These are phyloP conservation scores for Mimas tiliae DNA, from an alignment of 2,888 invertebrate genomes.

Conservation along the genomic window DNA sequence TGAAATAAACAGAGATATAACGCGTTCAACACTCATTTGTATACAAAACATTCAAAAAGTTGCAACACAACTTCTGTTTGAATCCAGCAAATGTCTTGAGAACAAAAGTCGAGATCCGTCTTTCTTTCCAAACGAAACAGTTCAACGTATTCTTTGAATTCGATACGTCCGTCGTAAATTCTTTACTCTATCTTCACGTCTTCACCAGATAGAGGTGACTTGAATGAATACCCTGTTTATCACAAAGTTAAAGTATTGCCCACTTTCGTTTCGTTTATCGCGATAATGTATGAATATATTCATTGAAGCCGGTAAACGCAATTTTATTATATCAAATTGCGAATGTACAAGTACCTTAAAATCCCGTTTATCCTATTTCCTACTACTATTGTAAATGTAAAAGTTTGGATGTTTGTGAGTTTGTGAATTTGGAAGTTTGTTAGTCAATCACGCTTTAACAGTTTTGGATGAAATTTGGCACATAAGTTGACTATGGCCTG, in stretches of 20 bases:
- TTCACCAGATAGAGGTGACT: conserved; percentile 7
- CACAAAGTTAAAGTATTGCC: background rate
- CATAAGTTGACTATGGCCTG: too few relatives aligned
- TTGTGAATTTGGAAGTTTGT: too few relatives aligned
- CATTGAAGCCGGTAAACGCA: background rate
- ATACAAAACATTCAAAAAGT: conserved; percentile 12
- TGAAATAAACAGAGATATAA: background rate
- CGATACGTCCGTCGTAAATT: conserved; percentile 7
- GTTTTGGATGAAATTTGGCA: too few relatives aligned
- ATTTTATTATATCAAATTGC: background rate
- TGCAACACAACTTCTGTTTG: background rate
- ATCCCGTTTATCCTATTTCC: background rate
- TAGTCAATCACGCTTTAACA: too few relatives aligned
- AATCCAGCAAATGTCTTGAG: background rate
- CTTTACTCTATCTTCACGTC: conserved; percentile 12
- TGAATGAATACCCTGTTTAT: background rate
- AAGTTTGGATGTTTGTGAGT: too few relatives aligned
- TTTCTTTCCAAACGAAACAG: conserved; percentile 10
- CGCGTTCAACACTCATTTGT: conserved; percentile 1
- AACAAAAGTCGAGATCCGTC: conserved; percentile 12
- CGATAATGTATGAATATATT: background rate
- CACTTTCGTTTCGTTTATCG: background rate
- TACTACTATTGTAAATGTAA: too few relatives aligned
- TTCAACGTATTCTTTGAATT: conserved; percentile 8
- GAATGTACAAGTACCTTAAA: background rate